Evolutionary conservation across 2,888 invertebrate species (phyloP), one percentile per base, ranked within the genome.

Genomic region (Cyclophora punctaria): DNA sequence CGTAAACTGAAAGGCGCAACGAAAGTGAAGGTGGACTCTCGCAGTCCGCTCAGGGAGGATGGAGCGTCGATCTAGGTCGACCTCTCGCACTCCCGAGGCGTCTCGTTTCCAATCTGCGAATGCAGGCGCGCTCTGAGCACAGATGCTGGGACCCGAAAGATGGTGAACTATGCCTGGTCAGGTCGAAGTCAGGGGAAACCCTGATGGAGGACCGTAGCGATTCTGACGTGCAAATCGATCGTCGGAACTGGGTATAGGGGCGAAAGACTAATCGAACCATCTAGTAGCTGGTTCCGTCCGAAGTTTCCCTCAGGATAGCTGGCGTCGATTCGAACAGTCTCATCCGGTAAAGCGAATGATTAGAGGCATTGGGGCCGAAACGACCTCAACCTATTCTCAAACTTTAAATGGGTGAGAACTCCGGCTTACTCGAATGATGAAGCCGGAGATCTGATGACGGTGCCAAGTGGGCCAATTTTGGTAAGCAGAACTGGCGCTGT

Each of bases 181-280:
- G 92, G 91, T 89, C 80, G 91, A 92, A 92, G 91, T 83, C 91
- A 89, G 90, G 89, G 90, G 91, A 91, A 91, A 91, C 90, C 89
- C 86, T 91, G 91, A 89, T 92, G 92, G 92, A 92, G 90, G 92
- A 90, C 90, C 91, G 91, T 80, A 92, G 91, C 91, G 91, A 89
- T 91, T 92, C 92, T 92, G 92, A 92, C 91, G 92, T 92, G 92
- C 92, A 93, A 93, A 93, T 93, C 92, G 92, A 92, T 93, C 92
- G 91, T 92, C 90, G 81, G 90, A 93, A 90, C 90, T 92, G 91
- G 90, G 91, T 91, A 92, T 92, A 92, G 92, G 90, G 92, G 90
- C 89, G 89, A 90, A 90, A 90, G 90, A 89, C 90, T 90, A 92
- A 92, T 93, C 91, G 91, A 92, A 92, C 92, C 91, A 91, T 92